Base-by-base conservation (phyloP, 2,888 invertebrate species). In the Blastobasis adustella region DNA sequence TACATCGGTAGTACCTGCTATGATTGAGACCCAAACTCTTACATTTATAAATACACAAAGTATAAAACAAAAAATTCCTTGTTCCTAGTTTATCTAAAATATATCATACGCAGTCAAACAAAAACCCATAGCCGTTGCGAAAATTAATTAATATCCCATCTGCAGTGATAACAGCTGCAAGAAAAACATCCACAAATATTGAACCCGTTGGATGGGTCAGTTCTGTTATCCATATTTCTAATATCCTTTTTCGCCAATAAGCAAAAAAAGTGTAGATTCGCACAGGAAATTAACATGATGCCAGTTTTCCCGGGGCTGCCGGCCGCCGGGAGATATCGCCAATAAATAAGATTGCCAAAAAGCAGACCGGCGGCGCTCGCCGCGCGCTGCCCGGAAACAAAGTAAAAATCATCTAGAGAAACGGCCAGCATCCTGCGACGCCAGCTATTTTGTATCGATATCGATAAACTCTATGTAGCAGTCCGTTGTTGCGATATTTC, bases 211-310 rank as follows among this genome's bases (percentile, higher is more conserved):
- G 23, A 23, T 23, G 23, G 23, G 23, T 23, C 23, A 23, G 23
- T 23, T 2, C 23, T 23, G 23, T 23, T 23, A 23, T 59, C 57
- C 58, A 56, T 62, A 59, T 59, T 58, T 59, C 58, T 58, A 62
- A 63, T 56, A 53, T 56, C 52, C 46, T 38, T 58, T 52, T 58
- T 51, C 61, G 55, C 60, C 55, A 48, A 52, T 37, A 37, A 37
- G 37, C 39, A 48, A 63, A 59, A 71, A 67, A 73, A 65, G 66
- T 61, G 59, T 59, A 59, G 59, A 59, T 62, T 62, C 67, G 60
- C 65, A 80, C 85, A 82, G 85, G 84, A 84, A 85, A 87, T 86
- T 83, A 86, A 82, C 79, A 83, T 81, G 81, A 80, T 73, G 73
- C 69, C 72, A 79, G 76, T 75, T 83, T 83, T 82, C 77, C 80